Evolutionary conservation across 37 sponge, comb jelly and placozoan species (phyloP), one percentile per base, ranked within the genome.

Genomic region (Petrosia ficiformis): DNA sequence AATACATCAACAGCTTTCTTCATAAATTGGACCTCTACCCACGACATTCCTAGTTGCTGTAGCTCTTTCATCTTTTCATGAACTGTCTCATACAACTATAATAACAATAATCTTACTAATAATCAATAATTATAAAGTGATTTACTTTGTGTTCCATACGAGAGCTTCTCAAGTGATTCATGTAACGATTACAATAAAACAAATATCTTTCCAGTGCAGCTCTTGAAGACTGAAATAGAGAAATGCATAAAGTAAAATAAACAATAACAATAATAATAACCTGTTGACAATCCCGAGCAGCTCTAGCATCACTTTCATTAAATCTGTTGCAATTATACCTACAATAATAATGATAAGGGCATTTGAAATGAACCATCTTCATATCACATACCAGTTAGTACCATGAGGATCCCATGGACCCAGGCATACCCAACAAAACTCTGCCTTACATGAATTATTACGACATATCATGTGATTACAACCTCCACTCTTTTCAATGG

Each of bases 401-500:
- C 96, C 96, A 69, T 95, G 96, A 2, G 84, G 93, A 33, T 86
- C 84, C 96, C 96, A 95, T 2, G 96, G 85, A 3, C 96, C 93
- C 31, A 87, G 82, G 65, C 96, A 95, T 34, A 87, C 78, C 96
- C 96, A 95, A 32, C 96, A 95, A 71, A 92, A 95, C 73, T 95
- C 96, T 3, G 81, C 79, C 79, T 80, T 85, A 39, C 94, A 93
- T 0, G 80, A 69, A 33, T 19, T 71, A 37, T 86, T 86, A 19
- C 81, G 68, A 63, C 94, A 93, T 36, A 85, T 68, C 90, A 95
- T 92, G 85, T 95, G 96, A 42, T 95, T 95, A 65, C 96, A 95
- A 39, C 96, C 96, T 28, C 96, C 96, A 78, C 77, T 92, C 79
- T 95, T 95, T 82, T 95, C 96, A 77, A 95, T 95, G 42, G 96